A percentile compares a stretch with the other conserved stretches of the same genome.
Conservation (phyloP, 2,888 invertebrate species). For the Tetrapedia diversipes region DNA sequence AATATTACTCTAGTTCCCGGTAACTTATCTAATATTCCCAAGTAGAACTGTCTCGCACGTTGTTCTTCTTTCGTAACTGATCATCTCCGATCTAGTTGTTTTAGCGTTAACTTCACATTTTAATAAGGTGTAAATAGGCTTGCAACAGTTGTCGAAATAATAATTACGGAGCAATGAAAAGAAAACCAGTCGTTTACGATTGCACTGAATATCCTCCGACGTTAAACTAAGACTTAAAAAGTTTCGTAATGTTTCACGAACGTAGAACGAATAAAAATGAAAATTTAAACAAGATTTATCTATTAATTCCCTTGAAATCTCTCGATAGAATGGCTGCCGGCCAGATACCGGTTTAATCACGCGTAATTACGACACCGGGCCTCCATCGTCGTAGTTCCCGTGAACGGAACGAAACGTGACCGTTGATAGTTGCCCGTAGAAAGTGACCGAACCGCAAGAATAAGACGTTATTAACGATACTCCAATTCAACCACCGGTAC, state of each 20-base stretch:
- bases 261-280: not conserved
- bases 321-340: not conserved
- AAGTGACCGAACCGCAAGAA: conserved; percentile 18
- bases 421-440: conserved; percentile 15
- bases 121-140: too few species aligned
- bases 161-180: too few species aligned
- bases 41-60: too few species aligned
- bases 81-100: too few species aligned
- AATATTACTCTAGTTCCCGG: conserved; percentile 22
- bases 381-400: not conserved
- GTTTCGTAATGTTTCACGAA: too few species aligned
- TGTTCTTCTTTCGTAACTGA: not conserved
- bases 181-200: too few species aligned
- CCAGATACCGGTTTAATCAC: too few species aligned
- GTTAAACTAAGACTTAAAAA: too few species aligned
- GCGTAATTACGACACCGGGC: not conserved
- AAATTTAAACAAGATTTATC: not conserved
- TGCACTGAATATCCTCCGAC: too few species aligned
- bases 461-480: conserved; percentile 31
- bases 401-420: conserved; percentile 20
- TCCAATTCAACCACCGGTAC: conserved; percentile 11
- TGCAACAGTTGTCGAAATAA: too few species aligned
- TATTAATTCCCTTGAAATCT: not conserved
- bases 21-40: conserved; percentile 15
- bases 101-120: too few species aligned